phyloP scores from a whole-genome alignment of 1,140 invertebrate species.

The Elysia chlorotica region DNA sequence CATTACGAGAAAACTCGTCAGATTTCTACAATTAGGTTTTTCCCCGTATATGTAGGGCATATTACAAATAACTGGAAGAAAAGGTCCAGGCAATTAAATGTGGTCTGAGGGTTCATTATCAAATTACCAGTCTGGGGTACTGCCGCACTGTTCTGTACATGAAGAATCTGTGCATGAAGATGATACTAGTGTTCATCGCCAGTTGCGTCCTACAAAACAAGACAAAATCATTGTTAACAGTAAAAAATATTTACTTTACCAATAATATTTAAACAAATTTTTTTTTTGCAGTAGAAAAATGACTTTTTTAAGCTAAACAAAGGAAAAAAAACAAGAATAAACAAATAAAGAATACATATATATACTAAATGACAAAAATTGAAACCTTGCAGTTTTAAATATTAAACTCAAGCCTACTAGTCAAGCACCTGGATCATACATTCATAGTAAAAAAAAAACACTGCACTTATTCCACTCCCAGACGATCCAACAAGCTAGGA shows the following conservation, averaged over 20 bases:
- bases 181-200: slow-evolving; percentile 22
- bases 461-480: no score
- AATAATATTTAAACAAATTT: neutral
- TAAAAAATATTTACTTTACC: neutral
- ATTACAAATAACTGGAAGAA: no score
- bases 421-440: no score
- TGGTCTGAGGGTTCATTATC: no score
- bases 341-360: neutral
- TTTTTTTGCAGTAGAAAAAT: neutral
- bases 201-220: slow-evolving; percentile 7
- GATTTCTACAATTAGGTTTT: no score
- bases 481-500: no score
- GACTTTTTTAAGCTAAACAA: neutral
- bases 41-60: no score
- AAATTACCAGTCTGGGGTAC: no score
- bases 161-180: slow-evolving; percentile 21
- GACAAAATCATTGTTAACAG: neutral
- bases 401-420: no score
- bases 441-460: no score
- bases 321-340: neutral
- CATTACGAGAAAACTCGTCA: no score
- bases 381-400: neutral
- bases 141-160: slow-evolving; percentile 20
- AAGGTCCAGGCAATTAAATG: no score
- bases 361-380: neutral